Conservation (phyloP, 2,797 vertebrate species). For the Florisuga fusca region DNA sequence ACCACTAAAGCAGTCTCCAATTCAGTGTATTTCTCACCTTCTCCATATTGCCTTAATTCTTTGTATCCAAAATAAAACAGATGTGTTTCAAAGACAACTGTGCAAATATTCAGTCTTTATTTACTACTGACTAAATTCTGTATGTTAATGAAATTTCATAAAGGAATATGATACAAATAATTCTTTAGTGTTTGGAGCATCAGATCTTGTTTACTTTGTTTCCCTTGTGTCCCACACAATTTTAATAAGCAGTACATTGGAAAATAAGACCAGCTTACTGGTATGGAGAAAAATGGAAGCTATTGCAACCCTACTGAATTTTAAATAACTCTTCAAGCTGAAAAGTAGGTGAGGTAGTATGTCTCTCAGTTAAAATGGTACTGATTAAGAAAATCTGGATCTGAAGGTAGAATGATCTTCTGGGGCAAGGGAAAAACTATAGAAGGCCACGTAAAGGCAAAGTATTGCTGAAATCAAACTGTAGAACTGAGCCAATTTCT, state of each 20-base stretch:
- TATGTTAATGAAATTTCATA: background rate
- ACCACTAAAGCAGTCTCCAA: background rate
- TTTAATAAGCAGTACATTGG: background rate
- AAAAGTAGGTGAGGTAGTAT: background rate
- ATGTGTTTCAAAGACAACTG: background rate
- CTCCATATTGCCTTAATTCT: background rate
- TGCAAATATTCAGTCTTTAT: background rate
- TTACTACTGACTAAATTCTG: background rate
- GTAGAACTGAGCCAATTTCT: background rate
- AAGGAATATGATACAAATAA: background rate
- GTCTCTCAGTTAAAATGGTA: background rate
- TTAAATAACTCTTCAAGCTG: background rate
- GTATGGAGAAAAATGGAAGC: rapidly evolving
- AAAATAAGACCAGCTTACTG: background rate
- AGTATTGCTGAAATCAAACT: background rate
- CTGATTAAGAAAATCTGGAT: background rate
- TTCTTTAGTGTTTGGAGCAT: background rate
- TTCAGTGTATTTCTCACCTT: background rate
- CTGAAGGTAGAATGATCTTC: background rate
- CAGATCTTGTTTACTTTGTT: background rate
- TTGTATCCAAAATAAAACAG: background rate
- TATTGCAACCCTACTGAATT: background rate
- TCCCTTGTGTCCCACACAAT: background rate
- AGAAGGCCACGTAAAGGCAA: background rate
- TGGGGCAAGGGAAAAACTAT: background rate